A percentile compares a stretch with the other conserved stretches of the same genome.
Conservation (phyloP, 2,888 invertebrate species). For the Ommatoiulus sabulosus region DNA sequence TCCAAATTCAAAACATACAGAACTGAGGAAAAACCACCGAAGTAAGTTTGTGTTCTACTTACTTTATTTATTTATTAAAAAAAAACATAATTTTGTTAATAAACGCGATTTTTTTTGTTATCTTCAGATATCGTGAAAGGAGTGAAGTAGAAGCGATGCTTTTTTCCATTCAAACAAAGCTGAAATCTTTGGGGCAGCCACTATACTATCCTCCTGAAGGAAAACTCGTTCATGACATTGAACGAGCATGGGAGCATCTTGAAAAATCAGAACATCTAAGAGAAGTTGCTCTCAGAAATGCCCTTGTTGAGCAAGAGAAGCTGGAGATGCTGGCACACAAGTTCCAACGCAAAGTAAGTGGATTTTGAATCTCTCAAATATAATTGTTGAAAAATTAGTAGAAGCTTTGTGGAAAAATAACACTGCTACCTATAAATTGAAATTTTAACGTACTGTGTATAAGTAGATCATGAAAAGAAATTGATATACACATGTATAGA, state of each 20-base stretch:
- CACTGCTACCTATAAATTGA: not conserved
- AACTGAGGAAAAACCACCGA: slow-evolving; percentile 92
- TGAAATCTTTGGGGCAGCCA: slow-evolving; percentile 93
- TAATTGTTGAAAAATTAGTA: not conserved
- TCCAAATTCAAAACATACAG: slow-evolving; percentile 93
- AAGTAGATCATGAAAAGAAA: too few relatives aligned
- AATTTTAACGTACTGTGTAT: not conserved
- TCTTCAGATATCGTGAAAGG: slow-evolving; percentile 87
- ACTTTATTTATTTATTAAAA: slow-evolving; percentile 55
- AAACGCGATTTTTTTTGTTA: not conserved
- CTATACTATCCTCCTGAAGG: slow-evolving; percentile 89
- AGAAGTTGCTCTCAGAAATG: slow-evolving; percentile 91
- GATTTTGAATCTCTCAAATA: not conserved
- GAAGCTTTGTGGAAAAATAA: not conserved
- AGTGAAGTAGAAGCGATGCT: slow-evolving; percentile 97
- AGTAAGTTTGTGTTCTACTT: slow-evolving; percentile 71
- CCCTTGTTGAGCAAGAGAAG: slow-evolving; percentile 89
- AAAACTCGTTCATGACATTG: slow-evolving; percentile 92
- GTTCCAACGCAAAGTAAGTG: slow-evolving; percentile 88
- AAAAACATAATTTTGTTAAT: not conserved
- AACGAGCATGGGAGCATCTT: slow-evolving; percentile 91
- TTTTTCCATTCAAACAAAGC: slow-evolving; percentile 95
- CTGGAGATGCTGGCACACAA: slow-evolving; percentile 95
- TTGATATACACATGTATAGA: too few relatives aligned
- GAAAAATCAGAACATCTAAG: slow-evolving; percentile 94